Evolutionary conservation across 1,140 invertebrate genomes (phyloP).

Genomic region (Stegodyphus dumicola): DNA sequence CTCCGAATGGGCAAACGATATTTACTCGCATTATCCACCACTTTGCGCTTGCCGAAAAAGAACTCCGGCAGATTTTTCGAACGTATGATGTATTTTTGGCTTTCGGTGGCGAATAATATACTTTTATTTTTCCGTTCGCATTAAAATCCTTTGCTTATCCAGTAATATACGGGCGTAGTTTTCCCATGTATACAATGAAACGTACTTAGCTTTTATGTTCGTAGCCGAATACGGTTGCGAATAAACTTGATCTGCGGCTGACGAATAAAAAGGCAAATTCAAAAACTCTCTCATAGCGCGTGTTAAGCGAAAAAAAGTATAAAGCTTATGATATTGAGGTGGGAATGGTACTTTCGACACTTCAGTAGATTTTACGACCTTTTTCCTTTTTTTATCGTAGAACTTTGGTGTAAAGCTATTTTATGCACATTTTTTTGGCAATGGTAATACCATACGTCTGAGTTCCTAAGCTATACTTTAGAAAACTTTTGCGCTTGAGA

Average conservation of each 20-base stretch:
- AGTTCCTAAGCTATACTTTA: not conserved
- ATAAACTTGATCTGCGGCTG: slow-evolving; percentile 57
- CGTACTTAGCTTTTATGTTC: slow-evolving; percentile 61
- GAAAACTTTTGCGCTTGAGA: no score
- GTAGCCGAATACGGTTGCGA: slow-evolving; percentile 30
- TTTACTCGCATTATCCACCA: slow-evolving; percentile 60
- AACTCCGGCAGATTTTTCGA: slow-evolving; percentile 41
- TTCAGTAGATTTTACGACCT: slow-evolving; percentile 55
- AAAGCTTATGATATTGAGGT: slow-evolving; percentile 58
- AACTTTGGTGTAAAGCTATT: slow-evolving; percentile 19
- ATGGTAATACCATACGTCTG: not conserved
- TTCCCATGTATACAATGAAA: slow-evolving; percentile 60
- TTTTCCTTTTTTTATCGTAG: slow-evolving; percentile 43
- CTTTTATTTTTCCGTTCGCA: slow-evolving; percentile 53
- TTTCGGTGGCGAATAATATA: slow-evolving; percentile 45
- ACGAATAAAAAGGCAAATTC: slow-evolving; percentile 58
- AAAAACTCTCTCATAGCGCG: slow-evolving; percentile 36
- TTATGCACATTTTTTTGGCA: slow-evolving; percentile 53
- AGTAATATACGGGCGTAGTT: slow-evolving; percentile 58
- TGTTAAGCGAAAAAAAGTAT: slow-evolving; percentile 27
- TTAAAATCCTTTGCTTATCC: slow-evolving; percentile 61
- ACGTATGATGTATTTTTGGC: slow-evolving; percentile 53
- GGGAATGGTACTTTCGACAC: slow-evolving; percentile 56
- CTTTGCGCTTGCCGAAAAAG: slow-evolving; percentile 38
- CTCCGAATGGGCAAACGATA: slow-evolving; percentile 28